phyloP scores from a whole-genome alignment of 2,797 vertebrate genomes.

The Eremophila alpestris region DNA sequence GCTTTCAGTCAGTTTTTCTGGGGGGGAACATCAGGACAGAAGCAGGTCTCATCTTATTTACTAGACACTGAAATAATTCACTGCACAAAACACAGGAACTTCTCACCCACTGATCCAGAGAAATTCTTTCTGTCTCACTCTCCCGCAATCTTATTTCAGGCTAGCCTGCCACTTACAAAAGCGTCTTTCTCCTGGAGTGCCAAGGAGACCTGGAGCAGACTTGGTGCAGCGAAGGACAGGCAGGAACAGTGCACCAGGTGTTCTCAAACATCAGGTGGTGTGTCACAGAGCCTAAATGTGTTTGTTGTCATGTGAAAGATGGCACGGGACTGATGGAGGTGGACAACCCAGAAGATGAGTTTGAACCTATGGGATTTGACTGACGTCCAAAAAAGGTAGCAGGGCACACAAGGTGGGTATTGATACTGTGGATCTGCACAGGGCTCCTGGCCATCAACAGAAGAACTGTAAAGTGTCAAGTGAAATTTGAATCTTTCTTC shows the following conservation, averaged over 20 bases:
- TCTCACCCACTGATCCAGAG: background rate
- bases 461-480: background rate
- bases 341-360: background rate
- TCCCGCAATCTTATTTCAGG: background rate
- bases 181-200: background rate
- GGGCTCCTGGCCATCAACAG: background rate
- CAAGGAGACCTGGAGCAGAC: background rate
- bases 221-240: background rate
- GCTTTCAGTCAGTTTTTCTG: background rate
- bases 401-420: background rate
- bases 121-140: background rate
- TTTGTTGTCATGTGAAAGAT: background rate
- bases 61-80: background rate
- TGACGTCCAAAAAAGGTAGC: background rate
- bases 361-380: background rate
- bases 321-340: accelerated
- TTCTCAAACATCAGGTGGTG: background rate
- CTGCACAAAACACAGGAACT: background rate
- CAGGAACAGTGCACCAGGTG: background rate
- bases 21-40: background rate
- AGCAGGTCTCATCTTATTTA: background rate
- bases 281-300: background rate
- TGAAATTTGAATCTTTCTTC: background rate
- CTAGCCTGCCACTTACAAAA: background rate
- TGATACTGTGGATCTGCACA: background rate